Conservation (phyloP, 1,140 invertebrate genomes). For the Triops cancriformis region DNA sequence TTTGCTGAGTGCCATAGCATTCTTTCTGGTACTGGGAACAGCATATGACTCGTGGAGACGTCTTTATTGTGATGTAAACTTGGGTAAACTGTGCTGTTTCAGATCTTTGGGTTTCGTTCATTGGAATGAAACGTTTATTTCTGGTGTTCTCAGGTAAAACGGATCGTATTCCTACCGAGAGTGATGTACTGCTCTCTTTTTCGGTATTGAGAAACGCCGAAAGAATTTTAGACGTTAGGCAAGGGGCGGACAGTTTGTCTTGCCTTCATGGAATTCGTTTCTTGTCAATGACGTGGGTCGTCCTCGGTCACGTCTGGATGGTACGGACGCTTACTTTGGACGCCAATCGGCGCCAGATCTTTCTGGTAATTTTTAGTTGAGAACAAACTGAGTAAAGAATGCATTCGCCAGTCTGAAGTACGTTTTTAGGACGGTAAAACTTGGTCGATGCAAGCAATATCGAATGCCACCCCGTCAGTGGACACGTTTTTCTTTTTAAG, state of each 20-base stretch:
- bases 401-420: neutral
- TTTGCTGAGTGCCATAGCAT: conserved; percentile 13
- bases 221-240: conserved; percentile 37
- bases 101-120: no score
- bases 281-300: conserved; percentile 90
- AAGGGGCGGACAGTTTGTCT: conserved; percentile 62
- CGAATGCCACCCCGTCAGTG: no score
- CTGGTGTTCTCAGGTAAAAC: no score
- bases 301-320: conserved; percentile 80
- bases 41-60: conserved; percentile 1
- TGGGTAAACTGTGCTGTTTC: no score
- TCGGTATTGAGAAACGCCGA: conserved; percentile 40
- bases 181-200: conserved; percentile 37
- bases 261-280: no score
- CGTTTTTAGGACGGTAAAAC: conserved; percentile 42
- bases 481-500: conserved; percentile 84
- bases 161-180: no score
- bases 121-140: no score
- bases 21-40: conserved; percentile 15
- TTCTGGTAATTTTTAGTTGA: neutral
- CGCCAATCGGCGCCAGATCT: neutral
- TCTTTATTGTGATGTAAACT: neutral
- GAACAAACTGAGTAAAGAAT: no score
- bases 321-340: conserved; percentile 42
- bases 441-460: conserved; percentile 69